Percentiles rank a stretch among this genome's conserved stretches.
These are phyloP conservation scores for Chiridota heheva DNA, from an alignment of 35 echinoderm and acorn worm genomes.

Conservation along the genomic window DNA sequence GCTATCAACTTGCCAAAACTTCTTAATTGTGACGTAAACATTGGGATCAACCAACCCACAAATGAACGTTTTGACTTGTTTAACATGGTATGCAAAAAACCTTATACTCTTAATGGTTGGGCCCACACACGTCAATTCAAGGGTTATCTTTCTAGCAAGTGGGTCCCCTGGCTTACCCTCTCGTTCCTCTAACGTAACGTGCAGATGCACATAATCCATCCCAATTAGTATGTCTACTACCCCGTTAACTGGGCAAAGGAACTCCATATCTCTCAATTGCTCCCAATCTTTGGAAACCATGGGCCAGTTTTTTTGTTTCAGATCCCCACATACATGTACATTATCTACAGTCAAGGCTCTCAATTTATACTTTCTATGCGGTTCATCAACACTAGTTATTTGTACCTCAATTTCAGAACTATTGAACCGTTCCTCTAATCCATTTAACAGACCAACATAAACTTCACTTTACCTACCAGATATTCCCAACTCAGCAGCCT, in stretches of 20 bases:
- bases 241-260: background rate
- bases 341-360: slow-evolving; percentile 22
- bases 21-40: background rate
- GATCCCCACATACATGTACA: slow-evolving; percentile 41
- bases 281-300: background rate
- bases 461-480: background rate
- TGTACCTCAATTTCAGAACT: slow-evolving; percentile 13
- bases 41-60: background rate
- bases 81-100: background rate
- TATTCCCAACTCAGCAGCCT: slow-evolving; percentile 7
- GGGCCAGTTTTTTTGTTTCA: background rate
- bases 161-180: slow-evolving; percentile 23
- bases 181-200: background rate
- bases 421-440: slow-evolving; percentile 13
- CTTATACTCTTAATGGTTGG: background rate
- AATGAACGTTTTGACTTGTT: slow-evolving; percentile 20
- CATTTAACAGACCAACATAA: slow-evolving; percentile 5
- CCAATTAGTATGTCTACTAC: slow-evolving; percentile 36
- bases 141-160: slow-evolving; percentile 32
- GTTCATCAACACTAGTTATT: background rate
- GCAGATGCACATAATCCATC: slow-evolving; percentile 27
- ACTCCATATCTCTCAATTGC: slow-evolving; percentile 40
- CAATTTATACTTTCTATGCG: background rate
- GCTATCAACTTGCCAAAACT: slow-evolving; percentile 36
- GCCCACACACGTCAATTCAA: slow-evolving; percentile 48